phyloP scores from a whole-genome alignment of 2,888 invertebrate genomes.

The Drosophila lacicola region DNA sequence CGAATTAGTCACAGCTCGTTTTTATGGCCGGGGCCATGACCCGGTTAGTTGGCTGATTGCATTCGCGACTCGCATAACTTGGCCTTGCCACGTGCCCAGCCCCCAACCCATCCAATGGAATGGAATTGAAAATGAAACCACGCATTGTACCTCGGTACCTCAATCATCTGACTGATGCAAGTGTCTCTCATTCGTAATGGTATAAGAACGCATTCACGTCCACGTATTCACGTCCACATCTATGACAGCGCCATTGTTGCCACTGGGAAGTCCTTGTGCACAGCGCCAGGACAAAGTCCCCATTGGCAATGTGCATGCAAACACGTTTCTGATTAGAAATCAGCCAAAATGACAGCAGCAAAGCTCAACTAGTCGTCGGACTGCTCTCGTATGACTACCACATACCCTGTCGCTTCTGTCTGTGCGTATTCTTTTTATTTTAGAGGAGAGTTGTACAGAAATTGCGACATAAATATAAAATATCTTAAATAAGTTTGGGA shows the following conservation, averaged over 20 bases:
- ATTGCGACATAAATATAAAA: too few species aligned
- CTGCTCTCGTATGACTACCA: neutral
- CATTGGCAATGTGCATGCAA: constrained; percentile 62
- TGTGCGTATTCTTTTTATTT: too few species aligned
- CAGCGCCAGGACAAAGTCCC: constrained; percentile 14
- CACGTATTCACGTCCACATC: constrained; percentile 22
- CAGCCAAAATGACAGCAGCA: constrained; percentile 56
- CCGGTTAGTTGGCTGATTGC: constrained; percentile 35
- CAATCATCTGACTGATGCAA: constrained; percentile 51
- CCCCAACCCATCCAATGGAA: neutral
- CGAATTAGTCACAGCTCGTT: constrained; percentile 2
- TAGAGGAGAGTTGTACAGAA: too few species aligned
- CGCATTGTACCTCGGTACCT: constrained; percentile 42
- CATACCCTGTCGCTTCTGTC: neutral
- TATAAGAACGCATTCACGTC: constrained; percentile 33
- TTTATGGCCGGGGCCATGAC: constrained; percentile 7
- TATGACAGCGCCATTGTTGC: constrained; percentile 38
- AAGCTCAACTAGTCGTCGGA: constrained; percentile 15
- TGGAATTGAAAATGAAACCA: constrained; percentile 46
- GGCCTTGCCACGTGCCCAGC: neutral
- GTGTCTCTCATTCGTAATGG: constrained; percentile 29
- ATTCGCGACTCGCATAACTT: constrained; percentile 25
- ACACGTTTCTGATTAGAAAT: constrained; percentile 75
- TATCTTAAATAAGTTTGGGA: too few species aligned
- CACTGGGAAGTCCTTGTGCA: constrained; percentile 21